These are phyloP conservation scores for Halichoerus grypus DNA, from an alignment of 2,113 vertebrate genomes.

Conservation along the genomic window DNA sequence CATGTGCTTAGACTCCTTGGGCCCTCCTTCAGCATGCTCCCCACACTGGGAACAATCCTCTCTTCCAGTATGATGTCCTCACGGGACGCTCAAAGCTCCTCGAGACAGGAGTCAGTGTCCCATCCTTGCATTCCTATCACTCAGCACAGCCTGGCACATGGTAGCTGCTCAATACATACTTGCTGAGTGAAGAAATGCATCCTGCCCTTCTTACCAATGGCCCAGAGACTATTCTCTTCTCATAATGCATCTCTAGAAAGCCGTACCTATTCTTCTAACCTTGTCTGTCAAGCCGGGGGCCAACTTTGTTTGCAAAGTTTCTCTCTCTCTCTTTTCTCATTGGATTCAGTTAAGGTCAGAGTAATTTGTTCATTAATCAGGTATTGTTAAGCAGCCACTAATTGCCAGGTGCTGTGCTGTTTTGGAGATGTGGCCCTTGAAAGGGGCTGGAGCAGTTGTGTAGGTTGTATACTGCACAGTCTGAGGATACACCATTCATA, in stretches of 20 bases:
- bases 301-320: not conserved
- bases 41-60: fast-evolving
- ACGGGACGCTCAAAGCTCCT: not conserved
- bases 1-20: not conserved
- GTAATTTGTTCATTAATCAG: not conserved
- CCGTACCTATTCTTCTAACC: not conserved
- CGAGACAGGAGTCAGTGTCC: fast-evolving
- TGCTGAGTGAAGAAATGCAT: not conserved
- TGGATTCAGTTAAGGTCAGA: not conserved
- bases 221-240: not conserved
- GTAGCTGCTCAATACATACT: not conserved
- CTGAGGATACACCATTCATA: not conserved
- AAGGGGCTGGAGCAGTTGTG: not conserved
- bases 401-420: not conserved
- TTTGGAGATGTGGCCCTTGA: too few species aligned
- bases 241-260: not conserved
- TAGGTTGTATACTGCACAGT: too few species aligned
- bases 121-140: not conserved
- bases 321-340: not conserved
- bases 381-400: not conserved
- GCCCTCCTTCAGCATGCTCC: not conserved
- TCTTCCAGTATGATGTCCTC: not conserved
- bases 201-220: not conserved
- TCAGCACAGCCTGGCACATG: not conserved
- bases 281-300: not conserved